Evolutionary conservation across 2,888 invertebrate species (phyloP).

Genomic region (Catocala sponsa): DNA sequence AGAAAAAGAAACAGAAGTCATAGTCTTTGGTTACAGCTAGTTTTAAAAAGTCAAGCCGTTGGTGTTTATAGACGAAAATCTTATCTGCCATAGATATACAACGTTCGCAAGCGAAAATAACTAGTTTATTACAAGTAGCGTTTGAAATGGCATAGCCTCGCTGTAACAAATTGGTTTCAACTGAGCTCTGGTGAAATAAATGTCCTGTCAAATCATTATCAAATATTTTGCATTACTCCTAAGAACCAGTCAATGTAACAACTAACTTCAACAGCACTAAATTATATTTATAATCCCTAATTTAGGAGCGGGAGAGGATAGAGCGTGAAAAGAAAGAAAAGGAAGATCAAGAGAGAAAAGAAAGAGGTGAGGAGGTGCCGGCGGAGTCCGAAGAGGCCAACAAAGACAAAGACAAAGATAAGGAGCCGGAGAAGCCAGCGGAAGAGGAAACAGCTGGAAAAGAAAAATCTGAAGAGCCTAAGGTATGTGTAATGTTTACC

Average conservation of each 20-base stretch:
- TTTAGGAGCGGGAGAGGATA: slow-evolving; percentile 66
- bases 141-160: too few species aligned
- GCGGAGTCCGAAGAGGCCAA: slow-evolving; percentile 44
- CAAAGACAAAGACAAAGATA: slow-evolving; percentile 24
- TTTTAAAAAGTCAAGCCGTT: too few species aligned
- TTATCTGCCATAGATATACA: too few species aligned
- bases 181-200: too few species aligned
- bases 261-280: not conserved
- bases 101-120: too few species aligned
- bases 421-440: slow-evolving; percentile 3
- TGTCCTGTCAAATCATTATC: too few species aligned
- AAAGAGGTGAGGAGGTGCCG: slow-evolving; percentile 52
- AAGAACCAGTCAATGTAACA: too few species aligned
- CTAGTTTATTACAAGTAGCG: too few species aligned
- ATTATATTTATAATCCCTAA: not conserved
- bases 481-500: slow-evolving; percentile 3
- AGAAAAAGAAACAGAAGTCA: too few species aligned
- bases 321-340: slow-evolving; percentile 66
- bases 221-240: too few species aligned
- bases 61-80: too few species aligned
- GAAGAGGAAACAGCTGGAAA: slow-evolving; percentile 7
- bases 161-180: too few species aligned
- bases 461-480: slow-evolving; percentile 10
- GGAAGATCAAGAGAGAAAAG: slow-evolving; percentile 56
- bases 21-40: not conserved